Evolutionary conservation across 2,888 invertebrate genomes (phyloP).

Genomic region (Parapristionchus giblindavisi): DNA sequence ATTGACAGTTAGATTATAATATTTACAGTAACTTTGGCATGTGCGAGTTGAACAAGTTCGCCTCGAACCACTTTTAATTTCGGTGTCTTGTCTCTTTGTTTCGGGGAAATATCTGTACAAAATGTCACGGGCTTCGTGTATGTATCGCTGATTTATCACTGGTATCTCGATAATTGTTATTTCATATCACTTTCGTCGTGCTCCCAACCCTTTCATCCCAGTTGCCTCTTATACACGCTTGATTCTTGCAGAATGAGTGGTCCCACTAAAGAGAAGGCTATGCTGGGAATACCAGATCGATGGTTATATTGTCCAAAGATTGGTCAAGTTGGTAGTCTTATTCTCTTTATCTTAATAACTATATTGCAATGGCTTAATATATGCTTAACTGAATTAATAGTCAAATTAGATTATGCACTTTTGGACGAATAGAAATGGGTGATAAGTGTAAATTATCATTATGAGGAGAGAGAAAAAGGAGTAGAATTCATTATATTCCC

Average conservation of each 20-base stretch:
- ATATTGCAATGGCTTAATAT: not conserved
- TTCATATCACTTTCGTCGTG: too few relatives aligned
- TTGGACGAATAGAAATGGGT: not conserved
- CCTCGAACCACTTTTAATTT: too few relatives aligned
- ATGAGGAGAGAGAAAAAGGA: not conserved
- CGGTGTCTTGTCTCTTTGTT: too few relatives aligned
- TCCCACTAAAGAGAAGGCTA: slow-evolving; percentile 55
- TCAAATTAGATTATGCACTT: not conserved
- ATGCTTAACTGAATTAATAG: not conserved
- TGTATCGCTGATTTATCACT: too few relatives aligned
- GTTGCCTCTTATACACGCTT: too few relatives aligned
- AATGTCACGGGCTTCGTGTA: too few relatives aligned
- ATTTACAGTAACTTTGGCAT: too few relatives aligned
- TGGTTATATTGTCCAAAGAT: slow-evolving; percentile 74
- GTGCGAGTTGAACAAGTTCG: too few relatives aligned
- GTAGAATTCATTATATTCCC: not conserved
- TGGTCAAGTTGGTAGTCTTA: slow-evolving; percentile 69
- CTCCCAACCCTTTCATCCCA: too few relatives aligned
- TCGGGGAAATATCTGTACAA: too few relatives aligned
- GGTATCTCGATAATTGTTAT: too few relatives aligned
- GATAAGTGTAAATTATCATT: not conserved
- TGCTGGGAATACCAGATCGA: slow-evolving; percentile 70
- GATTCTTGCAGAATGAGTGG: slow-evolving; percentile 42
- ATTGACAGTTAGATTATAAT: too few relatives aligned
- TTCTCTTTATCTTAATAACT: slow-evolving; percentile 9